These are phyloP conservation scores for Agelastica alni DNA, from an alignment of 2,888 invertebrate species.

Conservation along the genomic window DNA sequence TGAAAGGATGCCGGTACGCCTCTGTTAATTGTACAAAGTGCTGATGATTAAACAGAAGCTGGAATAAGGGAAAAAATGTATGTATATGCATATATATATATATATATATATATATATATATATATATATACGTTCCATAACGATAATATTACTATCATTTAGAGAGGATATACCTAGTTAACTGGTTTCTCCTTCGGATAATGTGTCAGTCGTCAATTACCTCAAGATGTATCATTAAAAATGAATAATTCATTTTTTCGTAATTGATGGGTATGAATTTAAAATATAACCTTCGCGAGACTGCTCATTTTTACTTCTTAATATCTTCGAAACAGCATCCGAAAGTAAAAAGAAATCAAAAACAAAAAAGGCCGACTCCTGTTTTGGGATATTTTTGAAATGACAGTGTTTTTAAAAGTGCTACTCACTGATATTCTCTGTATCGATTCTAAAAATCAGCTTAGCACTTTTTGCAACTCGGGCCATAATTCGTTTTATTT, in stretches of 20 bases:
- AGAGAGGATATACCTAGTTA: constrained; percentile 23
- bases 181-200: constrained; percentile 18
- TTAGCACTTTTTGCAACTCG: too few relatives aligned
- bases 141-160: constrained; percentile 20
- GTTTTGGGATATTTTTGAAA: too few relatives aligned
- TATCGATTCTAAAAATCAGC: too few relatives aligned
- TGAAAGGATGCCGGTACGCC: constrained; percentile 2
- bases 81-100: too few relatives aligned
- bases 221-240: constrained; percentile 26
- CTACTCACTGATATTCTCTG: too few relatives aligned
- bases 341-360: too few relatives aligned
- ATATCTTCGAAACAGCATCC: constrained; percentile 19
- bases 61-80: constrained; percentile 8
- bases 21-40: constrained; percentile 7
- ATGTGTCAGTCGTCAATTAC: constrained; percentile 24
- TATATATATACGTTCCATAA: constrained; percentile 12
- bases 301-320: constrained; percentile 18
- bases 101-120: too few relatives aligned
- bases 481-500: too few relatives aligned
- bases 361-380: too few relatives aligned
- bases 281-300: constrained; percentile 21
- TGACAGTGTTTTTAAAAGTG: too few relatives aligned
- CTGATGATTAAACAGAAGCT: constrained; percentile 23
- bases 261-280: constrained; percentile 22
- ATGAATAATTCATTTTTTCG: constrained; percentile 25